phyloP scores from a whole-genome alignment of 2,797 vertebrate genomes.

The Trematocara caparti region DNA sequence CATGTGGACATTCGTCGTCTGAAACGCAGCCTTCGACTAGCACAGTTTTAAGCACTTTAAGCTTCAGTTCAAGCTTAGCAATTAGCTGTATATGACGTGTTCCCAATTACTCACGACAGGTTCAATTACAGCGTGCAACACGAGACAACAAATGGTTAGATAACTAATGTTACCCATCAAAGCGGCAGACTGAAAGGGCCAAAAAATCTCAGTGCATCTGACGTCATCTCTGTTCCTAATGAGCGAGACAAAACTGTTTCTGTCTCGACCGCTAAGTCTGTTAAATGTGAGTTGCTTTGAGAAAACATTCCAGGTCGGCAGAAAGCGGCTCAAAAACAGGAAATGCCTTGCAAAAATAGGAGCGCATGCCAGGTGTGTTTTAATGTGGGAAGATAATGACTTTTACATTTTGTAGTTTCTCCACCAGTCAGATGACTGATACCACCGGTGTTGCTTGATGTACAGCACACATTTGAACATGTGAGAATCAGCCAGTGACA shows the following conservation, averaged over 20 bases:
- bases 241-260: neutral
- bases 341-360: neutral
- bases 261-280: neutral
- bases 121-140: neutral
- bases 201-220: neutral
- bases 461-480: neutral
- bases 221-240: neutral
- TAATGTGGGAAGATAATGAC: neutral
- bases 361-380: neutral
- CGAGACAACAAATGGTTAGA: neutral
- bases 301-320: neutral
- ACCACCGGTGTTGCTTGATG: neutral
- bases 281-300: neutral
- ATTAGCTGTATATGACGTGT: neutral
- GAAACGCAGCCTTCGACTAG: neutral
- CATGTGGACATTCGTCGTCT: neutral
- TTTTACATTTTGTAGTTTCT: neutral
- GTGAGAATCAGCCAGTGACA: slow-evolving; percentile 1
- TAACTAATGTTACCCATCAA: neutral
- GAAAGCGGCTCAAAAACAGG: neutral
- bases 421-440: neutral
- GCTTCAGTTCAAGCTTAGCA: neutral
- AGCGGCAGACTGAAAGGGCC: neutral
- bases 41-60: neutral
- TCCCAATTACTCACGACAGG: neutral